phyloP scores from a whole-genome alignment of 1,140 invertebrate species.

The Hyles euphorbiae region DNA sequence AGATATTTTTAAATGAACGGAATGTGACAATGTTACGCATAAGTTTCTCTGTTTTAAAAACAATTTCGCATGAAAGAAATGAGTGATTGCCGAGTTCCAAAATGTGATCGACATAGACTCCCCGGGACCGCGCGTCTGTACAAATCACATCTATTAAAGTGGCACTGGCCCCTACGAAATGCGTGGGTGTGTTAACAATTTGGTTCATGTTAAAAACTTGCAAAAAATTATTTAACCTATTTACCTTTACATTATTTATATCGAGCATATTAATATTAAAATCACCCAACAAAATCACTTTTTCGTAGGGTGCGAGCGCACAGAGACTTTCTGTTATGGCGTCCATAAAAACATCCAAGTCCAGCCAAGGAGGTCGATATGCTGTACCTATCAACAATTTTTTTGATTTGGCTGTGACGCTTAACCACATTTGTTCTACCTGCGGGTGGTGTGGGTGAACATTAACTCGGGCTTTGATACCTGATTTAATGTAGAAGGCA shows the following conservation, averaged over 20 bases:
- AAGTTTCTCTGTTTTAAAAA: slow-evolving; percentile 11
- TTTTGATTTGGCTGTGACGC: not conserved
- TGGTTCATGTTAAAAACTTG: not conserved
- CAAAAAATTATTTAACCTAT: slow-evolving; percentile 5
- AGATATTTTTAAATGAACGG: slow-evolving; percentile 9
- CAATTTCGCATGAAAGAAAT: slow-evolving; percentile 9
- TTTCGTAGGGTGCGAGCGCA: not conserved
- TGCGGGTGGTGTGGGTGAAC: not conserved
- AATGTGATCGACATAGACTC: slow-evolving; percentile 2
- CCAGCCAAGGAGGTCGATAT: not conserved
- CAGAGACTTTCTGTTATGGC: slow-evolving; percentile 10
- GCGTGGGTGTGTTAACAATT: slow-evolving; percentile 7
- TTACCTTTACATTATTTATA: not conserved
- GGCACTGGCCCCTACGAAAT: slow-evolving; percentile 6
- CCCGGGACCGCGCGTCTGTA: not conserved
- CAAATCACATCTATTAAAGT: not conserved
- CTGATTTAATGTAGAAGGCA: slow-evolving; percentile 8
- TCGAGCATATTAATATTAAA: not conserved
- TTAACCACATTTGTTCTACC: slow-evolving; percentile 12
- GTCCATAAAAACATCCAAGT: not conserved
- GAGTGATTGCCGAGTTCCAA: not conserved
- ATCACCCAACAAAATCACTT: too few species aligned
- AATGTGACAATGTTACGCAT: not conserved
- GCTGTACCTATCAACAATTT: slow-evolving; percentile 4
- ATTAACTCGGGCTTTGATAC: not conserved